Base-by-base conservation (phyloP, 2,888 invertebrate species). In the Neocrepidodera transversa region DNA sequence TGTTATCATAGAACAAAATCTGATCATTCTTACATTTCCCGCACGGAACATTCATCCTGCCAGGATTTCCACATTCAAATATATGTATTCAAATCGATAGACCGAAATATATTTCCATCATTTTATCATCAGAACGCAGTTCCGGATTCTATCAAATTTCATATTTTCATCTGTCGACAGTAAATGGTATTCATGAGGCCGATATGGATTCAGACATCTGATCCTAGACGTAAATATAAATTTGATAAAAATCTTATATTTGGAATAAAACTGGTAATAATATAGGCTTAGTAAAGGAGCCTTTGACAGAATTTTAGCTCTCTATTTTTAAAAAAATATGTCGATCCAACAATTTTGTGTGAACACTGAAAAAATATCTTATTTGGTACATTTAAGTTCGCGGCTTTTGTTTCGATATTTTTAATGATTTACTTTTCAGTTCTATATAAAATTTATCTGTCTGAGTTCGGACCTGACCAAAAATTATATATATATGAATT, bases 1-100 rank as follows among this genome's bases (percentile, higher is more conserved):
- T 38, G 23, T 51, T 38, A 51, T 51, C 50, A 17, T 11, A 14
- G 32, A 17, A 50, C 49, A 26, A 38, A 38, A 51, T 51, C 40
- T 51, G 17, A 51, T 51, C 32, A 30, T 38, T 51, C 28, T 11
- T 48, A 32, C 17, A 48, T 18, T 48, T 32, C 47, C 47, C 17
- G 47, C 17, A 32, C n/a, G 38, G 23, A 51, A 51, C 38, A 11
- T 28, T 51, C 50, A 51, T 51, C 14, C 38, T 38, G 38, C 11
- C 47, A 48, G 47, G 20, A 14, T 45, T 28, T 45, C 45, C 45
- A 28, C 26, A 28, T 45, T 45, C 16, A 45, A 45, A 43, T 40
- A n/a, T 43, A 42, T 20, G 11, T 23, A 43, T 43, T 43, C 23
- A 23, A 43, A 45, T 45, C 45, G 28, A 45, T 28, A 17, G 16